Conservation (phyloP, 2,797 vertebrate genomes). For the Melanitta fusca region DNA sequence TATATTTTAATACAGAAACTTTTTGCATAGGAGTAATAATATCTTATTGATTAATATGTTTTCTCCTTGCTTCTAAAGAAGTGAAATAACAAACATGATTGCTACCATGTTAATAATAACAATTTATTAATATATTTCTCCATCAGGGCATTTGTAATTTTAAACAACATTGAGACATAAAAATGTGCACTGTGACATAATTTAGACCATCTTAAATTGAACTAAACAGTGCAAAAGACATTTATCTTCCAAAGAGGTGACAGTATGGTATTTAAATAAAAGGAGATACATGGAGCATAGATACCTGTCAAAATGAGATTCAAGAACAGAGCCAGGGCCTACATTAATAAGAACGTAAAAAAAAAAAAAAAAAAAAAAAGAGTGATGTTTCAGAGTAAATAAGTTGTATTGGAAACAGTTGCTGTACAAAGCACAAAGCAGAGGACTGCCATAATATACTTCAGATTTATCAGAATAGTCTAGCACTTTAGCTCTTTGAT, state of each 20-base stretch:
- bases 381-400: background rate
- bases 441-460: background rate
- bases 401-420: background rate
- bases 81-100: background rate
- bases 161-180: background rate
- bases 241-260: background rate
- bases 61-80: background rate
- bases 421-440: background rate
- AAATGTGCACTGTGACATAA: background rate
- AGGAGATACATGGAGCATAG: background rate
- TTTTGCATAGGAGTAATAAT: background rate
- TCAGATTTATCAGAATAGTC: background rate
- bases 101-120: background rate
- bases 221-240: background rate
- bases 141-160: background rate
- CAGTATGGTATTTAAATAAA: background rate
- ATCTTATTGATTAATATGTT: background rate
- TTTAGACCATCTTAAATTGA: background rate
- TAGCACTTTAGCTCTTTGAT: background rate
- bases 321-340: background rate
- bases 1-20: background rate
- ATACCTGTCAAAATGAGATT: conserved; percentile 8
- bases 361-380: background rate
- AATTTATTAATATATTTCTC: background rate
- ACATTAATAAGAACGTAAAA: background rate